Evolutionary conservation across 1,140 invertebrate genomes (phyloP).

Genomic region (Lordiphosa mommai): DNA sequence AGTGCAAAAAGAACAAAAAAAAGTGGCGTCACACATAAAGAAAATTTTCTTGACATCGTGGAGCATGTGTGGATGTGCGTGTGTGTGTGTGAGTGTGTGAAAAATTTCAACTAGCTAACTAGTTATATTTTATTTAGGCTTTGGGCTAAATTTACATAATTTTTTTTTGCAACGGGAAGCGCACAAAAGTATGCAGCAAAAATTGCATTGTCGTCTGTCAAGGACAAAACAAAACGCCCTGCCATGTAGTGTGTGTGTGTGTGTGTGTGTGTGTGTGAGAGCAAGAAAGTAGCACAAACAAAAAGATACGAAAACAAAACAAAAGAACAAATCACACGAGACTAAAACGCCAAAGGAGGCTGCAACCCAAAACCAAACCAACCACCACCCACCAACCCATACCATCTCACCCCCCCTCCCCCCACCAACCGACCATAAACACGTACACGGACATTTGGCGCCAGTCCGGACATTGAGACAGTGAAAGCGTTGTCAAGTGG

Average conservation of each 20-base stretch:
- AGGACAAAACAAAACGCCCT: conserved; percentile 60
- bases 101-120: background rate
- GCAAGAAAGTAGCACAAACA: conserved; percentile 46
- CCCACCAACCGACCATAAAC: background rate
- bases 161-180: conserved; percentile 1
- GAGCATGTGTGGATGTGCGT: conserved; percentile 11
- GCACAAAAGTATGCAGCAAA: conserved; percentile 51
- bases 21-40: conserved; percentile 47
- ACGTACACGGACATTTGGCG: conserved; percentile 48
- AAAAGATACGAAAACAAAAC: conserved; percentile 44
- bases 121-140: background rate
- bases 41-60: conserved; percentile 44
- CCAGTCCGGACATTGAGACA: conserved; percentile 33
- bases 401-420: background rate
- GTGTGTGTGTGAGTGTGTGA: conserved; percentile 8
- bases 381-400: conserved; percentile 2
- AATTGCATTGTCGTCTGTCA: conserved; percentile 57
- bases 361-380: conserved; percentile 8
- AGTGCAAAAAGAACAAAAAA: conserved; percentile 3
- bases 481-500: conserved; percentile 7
- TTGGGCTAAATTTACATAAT: conserved; percentile 1
- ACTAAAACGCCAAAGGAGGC: conserved; percentile 22
- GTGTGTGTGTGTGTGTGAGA: conserved; percentile 7
- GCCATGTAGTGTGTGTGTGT: conserved; percentile 23
- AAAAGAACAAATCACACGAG: conserved; percentile 46